These are phyloP conservation scores for Trichonephila clavata DNA, from an alignment of 1,140 invertebrate species.

Conservation along the genomic window DNA sequence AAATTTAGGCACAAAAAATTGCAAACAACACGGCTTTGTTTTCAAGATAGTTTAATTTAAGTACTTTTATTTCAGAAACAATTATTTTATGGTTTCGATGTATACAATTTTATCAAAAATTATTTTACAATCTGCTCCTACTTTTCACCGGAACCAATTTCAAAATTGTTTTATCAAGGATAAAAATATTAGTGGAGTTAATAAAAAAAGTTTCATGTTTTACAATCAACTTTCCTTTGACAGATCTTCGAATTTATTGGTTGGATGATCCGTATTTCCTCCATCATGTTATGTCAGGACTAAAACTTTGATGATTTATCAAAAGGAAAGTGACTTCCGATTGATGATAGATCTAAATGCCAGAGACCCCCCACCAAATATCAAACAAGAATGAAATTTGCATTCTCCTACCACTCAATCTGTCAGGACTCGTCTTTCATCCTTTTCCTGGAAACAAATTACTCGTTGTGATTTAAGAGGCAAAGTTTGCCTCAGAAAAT, in stretches of 20 bases:
- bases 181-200: background rate
- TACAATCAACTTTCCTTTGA: background rate
- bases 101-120: no score
- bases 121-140: no score
- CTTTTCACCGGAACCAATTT: background rate
- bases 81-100: no score
- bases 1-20: no score
- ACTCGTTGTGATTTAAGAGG: conserved; percentile 66
- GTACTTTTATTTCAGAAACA: no score
- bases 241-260: background rate
- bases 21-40: no score
- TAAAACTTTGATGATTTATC: conserved; percentile 66
- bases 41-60: no score
- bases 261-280: background rate
- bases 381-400: conserved; percentile 73
- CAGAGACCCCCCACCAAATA: conserved; percentile 9
- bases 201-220: background rate
- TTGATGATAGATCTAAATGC: conserved; percentile 67
- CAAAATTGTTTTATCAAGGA: background rate
- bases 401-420: conserved; percentile 61
- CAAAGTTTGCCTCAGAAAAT: conserved; percentile 41
- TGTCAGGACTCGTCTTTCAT: conserved; percentile 60
- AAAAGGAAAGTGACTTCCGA: conserved; percentile 69
- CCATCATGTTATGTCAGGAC: background rate
- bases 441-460: conserved; percentile 52